Percentiles rank a stretch among this genome's conserved stretches.
Conservation (phyloP, 2,797 vertebrate species). For the Podarcis siculus region DNA sequence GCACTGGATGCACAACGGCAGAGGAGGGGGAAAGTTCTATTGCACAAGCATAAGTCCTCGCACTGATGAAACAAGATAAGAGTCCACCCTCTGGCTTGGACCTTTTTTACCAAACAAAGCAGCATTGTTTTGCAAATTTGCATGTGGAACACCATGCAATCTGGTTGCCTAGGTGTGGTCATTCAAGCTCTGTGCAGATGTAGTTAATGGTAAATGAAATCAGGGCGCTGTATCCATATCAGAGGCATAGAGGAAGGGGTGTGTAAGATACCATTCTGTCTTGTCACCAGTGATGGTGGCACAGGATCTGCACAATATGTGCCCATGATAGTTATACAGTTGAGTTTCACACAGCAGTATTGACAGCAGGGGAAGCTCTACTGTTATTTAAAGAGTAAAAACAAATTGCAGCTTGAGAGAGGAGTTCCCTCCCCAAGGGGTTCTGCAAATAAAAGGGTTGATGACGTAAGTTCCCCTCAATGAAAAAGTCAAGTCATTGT, state of each 20-base stretch:
- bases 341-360: neutral
- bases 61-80: no score
- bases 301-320: neutral
- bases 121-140: neutral
- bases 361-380: neutral
- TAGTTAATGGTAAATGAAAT: neutral
- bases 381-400: neutral
- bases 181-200: neutral
- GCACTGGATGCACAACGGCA: no score
- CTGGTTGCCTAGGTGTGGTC: neutral
- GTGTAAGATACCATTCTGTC: neutral
- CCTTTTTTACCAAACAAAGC: neutral
- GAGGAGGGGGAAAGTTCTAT: no score
- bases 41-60: no score
- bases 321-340: neutral
- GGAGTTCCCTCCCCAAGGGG: neutral
- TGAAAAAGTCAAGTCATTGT: neutral
- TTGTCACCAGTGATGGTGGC: neutral
- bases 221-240: neutral
- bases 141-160: neutral
- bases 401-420: neutral
- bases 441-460: neutral
- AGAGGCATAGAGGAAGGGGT: neutral
- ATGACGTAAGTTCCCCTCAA: neutral
- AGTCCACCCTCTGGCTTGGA: neutral